Percentiles rank a stretch among this genome's conserved stretches.
These are phyloP conservation scores for Gonatopus flavifemur DNA, from an alignment of 1,140 invertebrate species.

Conservation along the genomic window DNA sequence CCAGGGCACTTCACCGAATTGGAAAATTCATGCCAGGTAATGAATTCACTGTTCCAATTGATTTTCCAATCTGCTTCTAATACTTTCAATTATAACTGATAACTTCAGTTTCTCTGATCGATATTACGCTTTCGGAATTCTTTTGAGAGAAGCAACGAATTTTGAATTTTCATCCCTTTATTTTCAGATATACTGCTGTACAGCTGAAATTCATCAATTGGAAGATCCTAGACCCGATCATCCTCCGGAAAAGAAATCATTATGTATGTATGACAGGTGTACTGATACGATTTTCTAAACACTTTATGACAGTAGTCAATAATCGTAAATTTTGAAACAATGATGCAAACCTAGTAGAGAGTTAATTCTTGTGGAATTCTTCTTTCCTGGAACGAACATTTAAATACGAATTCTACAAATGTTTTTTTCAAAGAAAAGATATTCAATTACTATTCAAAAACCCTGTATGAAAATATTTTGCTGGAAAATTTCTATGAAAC, in stretches of 20 bases:
- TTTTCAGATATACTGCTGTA: slow-evolving; percentile 45
- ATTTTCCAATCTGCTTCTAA: not conserved
- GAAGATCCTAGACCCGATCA: slow-evolving; percentile 49
- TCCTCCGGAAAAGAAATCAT: slow-evolving; percentile 48
- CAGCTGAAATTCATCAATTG: slow-evolving; percentile 48
- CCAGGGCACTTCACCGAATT: slow-evolving; percentile 43
- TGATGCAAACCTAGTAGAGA: too few relatives aligned
- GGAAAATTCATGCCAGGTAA: slow-evolving; percentile 48
- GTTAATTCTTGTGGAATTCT: too few relatives aligned
- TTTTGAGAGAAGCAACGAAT: slow-evolving; percentile 1
- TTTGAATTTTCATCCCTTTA: slow-evolving; percentile 6
- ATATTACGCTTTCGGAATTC: not conserved
- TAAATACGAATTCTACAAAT: too few relatives aligned
- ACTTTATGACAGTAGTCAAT: too few relatives aligned
- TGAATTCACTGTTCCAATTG: not conserved
- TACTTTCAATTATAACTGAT: not conserved
- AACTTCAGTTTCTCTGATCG: not conserved
- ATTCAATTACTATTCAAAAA: too few relatives aligned
- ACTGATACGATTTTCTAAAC: too few relatives aligned
- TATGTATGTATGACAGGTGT: slow-evolving; percentile 44
- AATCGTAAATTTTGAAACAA: too few relatives aligned
- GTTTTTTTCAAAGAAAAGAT: too few relatives aligned
- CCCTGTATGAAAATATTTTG: too few relatives aligned
- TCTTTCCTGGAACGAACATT: too few relatives aligned
- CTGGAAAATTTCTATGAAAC: too few relatives aligned